Base-by-base conservation (phyloP, 1,140 invertebrate genomes). In the Maconellicoccus hirsutus region DNA sequence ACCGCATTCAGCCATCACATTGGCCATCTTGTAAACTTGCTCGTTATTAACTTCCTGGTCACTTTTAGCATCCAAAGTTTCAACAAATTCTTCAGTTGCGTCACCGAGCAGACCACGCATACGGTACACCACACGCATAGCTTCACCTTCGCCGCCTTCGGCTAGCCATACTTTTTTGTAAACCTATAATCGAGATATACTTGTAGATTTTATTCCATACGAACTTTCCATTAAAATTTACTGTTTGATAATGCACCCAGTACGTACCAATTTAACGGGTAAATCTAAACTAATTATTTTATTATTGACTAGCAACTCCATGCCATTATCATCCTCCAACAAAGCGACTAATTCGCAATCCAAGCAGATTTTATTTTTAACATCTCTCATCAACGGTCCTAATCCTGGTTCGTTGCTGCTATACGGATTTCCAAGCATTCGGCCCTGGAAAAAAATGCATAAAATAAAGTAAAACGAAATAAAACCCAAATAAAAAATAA, bases 361-460 rank as follows among this genome's bases (percentile, higher is more conserved):
- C 76, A 91, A 90, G 77, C 94, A 97, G 73, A 97, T 96, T 80
- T 98, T 98, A 79, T 98, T 98, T 79, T 99, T 99, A 0, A 98
- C 92, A 78, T 98, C 95, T 52, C 96, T 84, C 96, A 99, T 98
- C 0, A 98, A 81, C 0, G 96, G 96, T 1, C 96, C 96, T 74
- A 98, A 84, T 14, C 95, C 95, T 21, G 90, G 86, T 78, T 98
- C 96, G 61, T 89, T 85, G 22, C 92, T 96, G 63, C 92, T 95
- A 80, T 98, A 98, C 0, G 96, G 96, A 83, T 98, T 98, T 33
- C 95, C 95, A 72, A 98, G 82, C 96, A 99, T 98, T 63, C 96
- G 87, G 0, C 94, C 94, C 84, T 93, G 80, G 0, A 78, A 75
- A 75, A 73, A 70, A 63, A 74, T 52, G n/a, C n/a, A n/a, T n/a